These are phyloP conservation scores for Heliconius ismenius DNA, from an alignment of 2,888 invertebrate genomes.

Conservation along the genomic window DNA sequence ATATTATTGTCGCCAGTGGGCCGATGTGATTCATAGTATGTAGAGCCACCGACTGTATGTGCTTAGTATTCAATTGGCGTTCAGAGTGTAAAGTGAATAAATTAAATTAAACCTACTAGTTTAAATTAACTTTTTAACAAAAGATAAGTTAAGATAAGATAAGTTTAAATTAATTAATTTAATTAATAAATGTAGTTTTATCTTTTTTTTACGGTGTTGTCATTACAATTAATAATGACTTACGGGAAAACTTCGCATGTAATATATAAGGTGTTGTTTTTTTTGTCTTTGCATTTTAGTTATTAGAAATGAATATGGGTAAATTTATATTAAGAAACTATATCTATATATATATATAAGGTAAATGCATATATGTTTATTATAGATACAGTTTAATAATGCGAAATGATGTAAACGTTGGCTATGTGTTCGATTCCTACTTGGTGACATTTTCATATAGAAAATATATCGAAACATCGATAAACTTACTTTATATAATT, in stretches of 20 bases:
- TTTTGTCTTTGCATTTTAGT: too few relatives aligned
- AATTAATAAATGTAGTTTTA: neutral
- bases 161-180: neutral
- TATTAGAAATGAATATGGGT: too few relatives aligned
- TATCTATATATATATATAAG: too few relatives aligned
- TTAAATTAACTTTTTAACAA: neutral
- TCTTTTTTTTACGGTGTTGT: conserved; percentile 5
- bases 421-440: too few relatives aligned
- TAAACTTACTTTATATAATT: too few relatives aligned
- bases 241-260: conserved; percentile 58
- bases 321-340: too few relatives aligned
- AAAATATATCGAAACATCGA: too few relatives aligned
- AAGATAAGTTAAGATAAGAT: conserved; percentile 6
- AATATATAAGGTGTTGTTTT: conserved; percentile 40
- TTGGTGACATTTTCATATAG: too few relatives aligned
- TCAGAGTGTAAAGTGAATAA: conserved; percentile 19
- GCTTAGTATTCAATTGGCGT: conserved; percentile 40
- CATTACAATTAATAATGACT: conserved; percentile 53
- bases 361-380: too few relatives aligned
- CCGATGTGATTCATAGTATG: conserved; percentile 40
- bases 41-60: conserved; percentile 1
- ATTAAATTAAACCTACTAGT: conserved; percentile 5
- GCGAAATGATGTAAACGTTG: too few relatives aligned
- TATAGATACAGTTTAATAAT: too few relatives aligned
- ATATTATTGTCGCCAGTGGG: conserved; percentile 27